phyloP scores from a whole-genome alignment of 1,140 invertebrate species.

The Hyles vespertilio region DNA sequence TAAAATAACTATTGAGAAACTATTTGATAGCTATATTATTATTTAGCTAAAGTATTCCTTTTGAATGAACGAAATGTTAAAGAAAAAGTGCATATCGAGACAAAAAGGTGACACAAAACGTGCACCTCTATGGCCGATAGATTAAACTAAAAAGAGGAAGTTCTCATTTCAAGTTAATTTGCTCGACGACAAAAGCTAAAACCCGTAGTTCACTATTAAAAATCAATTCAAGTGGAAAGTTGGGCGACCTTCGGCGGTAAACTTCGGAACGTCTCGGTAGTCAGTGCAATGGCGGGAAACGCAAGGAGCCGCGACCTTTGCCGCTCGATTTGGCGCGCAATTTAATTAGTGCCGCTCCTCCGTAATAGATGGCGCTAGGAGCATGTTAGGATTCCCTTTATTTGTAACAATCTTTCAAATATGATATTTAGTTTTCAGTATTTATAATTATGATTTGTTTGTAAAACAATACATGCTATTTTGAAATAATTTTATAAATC shows the following conservation, averaged over 20 bases:
- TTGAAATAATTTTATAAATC: too few relatives aligned
- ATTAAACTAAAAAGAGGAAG: conserved; percentile 23
- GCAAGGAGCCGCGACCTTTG: conserved; percentile 65
- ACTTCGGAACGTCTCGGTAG: conserved; percentile 48
- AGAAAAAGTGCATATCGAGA: neutral
- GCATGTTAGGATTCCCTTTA: neutral
- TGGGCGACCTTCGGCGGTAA: conserved; percentile 48
- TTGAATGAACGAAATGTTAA: conserved; percentile 7
- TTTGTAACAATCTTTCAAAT: too few relatives aligned
- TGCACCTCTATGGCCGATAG: neutral
- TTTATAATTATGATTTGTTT: too few relatives aligned
- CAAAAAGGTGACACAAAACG: neutral
- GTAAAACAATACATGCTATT: too few relatives aligned
- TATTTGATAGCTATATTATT: too few relatives aligned
- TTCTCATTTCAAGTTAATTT: conserved; percentile 66
- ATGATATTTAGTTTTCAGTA: too few relatives aligned
- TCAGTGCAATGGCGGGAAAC: conserved; percentile 62
- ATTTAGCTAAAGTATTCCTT: too few relatives aligned
- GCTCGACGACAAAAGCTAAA: conserved; percentile 58
- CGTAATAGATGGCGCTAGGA: conserved; percentile 55
- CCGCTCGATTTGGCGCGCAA: conserved; percentile 62
- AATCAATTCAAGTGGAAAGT: conserved; percentile 67
- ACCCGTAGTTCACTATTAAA: conserved; percentile 67
- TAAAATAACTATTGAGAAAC: too few relatives aligned
- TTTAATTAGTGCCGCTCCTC: conserved; percentile 51